Conservation (phyloP, 2,888 invertebrate species). For the Cartodere bifasciata region DNA sequence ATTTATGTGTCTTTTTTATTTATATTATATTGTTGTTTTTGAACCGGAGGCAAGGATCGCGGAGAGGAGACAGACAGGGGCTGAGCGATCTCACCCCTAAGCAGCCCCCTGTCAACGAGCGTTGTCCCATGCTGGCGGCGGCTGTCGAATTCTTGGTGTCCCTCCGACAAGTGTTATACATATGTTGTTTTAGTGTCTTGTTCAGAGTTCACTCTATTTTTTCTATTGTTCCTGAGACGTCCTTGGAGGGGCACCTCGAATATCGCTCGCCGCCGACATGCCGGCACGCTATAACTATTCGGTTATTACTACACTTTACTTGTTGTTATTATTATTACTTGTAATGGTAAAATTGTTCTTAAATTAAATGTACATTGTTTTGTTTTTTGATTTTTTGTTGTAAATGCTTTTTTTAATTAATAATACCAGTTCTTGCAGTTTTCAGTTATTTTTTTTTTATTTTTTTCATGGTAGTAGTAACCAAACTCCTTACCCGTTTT, state of each 20-base stretch:
- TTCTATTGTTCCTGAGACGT: constrained; percentile 29
- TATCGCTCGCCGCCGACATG: constrained; percentile 6
- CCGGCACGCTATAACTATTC: constrained; percentile 4
- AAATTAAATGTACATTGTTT: constrained; percentile 65
- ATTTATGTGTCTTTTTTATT: constrained; percentile 28
- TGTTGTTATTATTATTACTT: constrained; percentile 48
- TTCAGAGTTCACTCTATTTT: constrained; percentile 32
- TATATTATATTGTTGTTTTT: constrained; percentile 31
- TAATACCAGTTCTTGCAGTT: constrained; percentile 65
- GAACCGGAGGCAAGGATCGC: constrained; percentile 25
- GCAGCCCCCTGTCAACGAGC: constrained; percentile 16
- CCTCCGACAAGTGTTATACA: constrained; percentile 28
- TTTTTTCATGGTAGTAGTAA: constrained; percentile 21
- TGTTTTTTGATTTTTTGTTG: constrained; percentile 66
- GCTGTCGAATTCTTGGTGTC: constrained; percentile 18
- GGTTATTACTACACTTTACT: constrained; percentile 36
- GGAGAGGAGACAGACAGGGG: constrained; percentile 22
- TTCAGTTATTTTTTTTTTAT: constrained; percentile 48
- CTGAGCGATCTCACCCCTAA: constrained; percentile 33
- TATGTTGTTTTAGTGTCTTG: constrained; percentile 30
- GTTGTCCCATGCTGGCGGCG: neutral
- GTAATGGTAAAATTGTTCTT: constrained; percentile 61
- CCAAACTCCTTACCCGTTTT: constrained; percentile 5
- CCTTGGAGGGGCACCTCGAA: constrained; percentile 23
- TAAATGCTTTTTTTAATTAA: constrained; percentile 59